Evolutionary conservation across 1,140 invertebrate species (phyloP).

Genomic region (Pseudomyrmex flavicornis): DNA sequence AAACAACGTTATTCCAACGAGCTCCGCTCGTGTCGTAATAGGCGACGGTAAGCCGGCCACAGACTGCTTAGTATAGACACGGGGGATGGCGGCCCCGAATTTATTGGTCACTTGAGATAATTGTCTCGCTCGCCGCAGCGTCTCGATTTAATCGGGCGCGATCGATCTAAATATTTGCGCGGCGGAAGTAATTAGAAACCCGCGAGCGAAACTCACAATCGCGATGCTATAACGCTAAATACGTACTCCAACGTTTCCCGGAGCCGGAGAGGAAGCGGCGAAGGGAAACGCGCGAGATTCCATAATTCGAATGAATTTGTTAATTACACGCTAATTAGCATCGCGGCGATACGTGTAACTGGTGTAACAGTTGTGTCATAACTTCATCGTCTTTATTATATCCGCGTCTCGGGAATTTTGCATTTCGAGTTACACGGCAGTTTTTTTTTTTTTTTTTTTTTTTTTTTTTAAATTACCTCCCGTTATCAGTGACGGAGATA

Average conservation of each 20-base stretch:
- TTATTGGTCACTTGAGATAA: conserved; percentile 66
- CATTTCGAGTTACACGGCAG: neutral
- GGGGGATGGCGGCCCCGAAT: conserved; percentile 27
- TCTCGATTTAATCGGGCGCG: conserved; percentile 40
- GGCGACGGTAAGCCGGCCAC: neutral
- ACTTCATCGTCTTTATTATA: neutral
- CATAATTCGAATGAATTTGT: neutral
- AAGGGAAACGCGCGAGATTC: too few species aligned
- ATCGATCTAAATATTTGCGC: conserved; percentile 30
- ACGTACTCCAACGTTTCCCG: neutral
- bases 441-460: neutral
- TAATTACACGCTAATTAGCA: neutral
- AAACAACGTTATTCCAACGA: conserved; percentile 67
- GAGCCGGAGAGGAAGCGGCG: neutral
- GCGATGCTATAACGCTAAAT: conserved; percentile 2
- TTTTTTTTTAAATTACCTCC: too few species aligned
- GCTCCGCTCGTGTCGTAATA: conserved; percentile 3
- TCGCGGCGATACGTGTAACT: neutral
- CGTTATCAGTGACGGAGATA: neutral
- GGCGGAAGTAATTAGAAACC: conserved; percentile 41
- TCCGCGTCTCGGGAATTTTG: neutral
- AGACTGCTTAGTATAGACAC: neutral
- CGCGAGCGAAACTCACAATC: conserved; percentile 13
- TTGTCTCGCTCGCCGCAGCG: conserved; percentile 7
- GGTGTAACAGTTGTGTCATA: neutral